Evolutionary conservation across 2,113 vertebrate species (phyloP).

Genomic region (Spermophilus dauricus): DNA sequence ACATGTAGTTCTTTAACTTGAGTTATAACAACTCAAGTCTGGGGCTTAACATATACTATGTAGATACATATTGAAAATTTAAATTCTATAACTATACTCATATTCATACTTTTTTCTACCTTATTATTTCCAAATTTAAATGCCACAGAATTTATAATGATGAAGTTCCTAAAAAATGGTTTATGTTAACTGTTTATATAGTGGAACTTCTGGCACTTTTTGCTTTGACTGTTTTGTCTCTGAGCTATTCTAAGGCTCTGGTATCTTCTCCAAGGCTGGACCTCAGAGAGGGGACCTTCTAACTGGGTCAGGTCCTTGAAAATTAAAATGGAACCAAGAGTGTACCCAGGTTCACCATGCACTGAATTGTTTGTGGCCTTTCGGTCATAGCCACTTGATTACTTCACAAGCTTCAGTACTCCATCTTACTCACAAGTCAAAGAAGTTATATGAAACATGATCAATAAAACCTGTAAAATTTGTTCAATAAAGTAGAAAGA

Average conservation of each 20-base stretch:
- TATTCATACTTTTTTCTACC: background rate
- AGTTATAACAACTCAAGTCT: background rate
- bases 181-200: background rate
- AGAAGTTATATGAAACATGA: background rate
- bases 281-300: background rate
- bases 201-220: background rate
- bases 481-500: background rate
- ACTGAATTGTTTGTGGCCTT: background rate
- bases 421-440: background rate
- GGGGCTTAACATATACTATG: background rate
- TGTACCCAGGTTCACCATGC: background rate
- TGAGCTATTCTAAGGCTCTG: background rate
- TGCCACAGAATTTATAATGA: background rate
- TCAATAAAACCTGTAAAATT: background rate
- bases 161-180: background rate
- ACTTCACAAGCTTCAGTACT: background rate
- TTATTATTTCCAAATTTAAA: background rate
- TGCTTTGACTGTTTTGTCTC: background rate
- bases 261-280: background rate
- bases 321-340: background rate
- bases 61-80: background rate
- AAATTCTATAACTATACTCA: background rate
- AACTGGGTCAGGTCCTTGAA: background rate
- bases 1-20: background rate
- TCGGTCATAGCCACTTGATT: background rate